Evolutionary conservation across 1,140 invertebrate genomes (phyloP), one percentile per base, ranked within the genome.

Genomic region (Semibalanus balanoides): DNA sequence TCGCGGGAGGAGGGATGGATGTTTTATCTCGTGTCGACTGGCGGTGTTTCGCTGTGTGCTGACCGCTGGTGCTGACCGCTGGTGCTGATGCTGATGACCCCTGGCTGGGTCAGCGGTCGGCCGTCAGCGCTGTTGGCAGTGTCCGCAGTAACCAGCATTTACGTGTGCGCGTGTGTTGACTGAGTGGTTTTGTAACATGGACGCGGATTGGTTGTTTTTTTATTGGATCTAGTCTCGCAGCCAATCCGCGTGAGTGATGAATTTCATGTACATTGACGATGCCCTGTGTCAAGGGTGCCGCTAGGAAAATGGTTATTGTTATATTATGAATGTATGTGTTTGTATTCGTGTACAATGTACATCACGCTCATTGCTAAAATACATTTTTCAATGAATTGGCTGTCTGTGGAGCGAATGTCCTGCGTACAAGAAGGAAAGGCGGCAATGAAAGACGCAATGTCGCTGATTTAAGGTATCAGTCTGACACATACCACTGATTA

Each of bases 331-430:
- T 30, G 51, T 74, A 74, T 74, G 51, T 30, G 51, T 31, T 43
- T 31, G 51, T 74, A 74, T 31, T 43, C 29, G 51, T 74, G 28
- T 74, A 74, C 31, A 74, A 30, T 74, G 28, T 74, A 74, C 31
- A 74, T 74, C 31, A 51, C 31, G 73, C 73, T 40, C 31, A 40
- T 74, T 51, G 31, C 31, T 25, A 74, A 40, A 74, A 74, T 74
- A 74, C 73, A 74, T 40, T 74, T 74, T 40, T 51, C 35, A 35
- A 74, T 74, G 31, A 74, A 74, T n/a, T 40, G 17, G 14, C 73
- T 25, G n/a, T 27, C 31, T 74, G 27, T n/a, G 25, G 27, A 9
- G 9, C 27, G n/a, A 28, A 74, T 1, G 7, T 74, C 22, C n/a
- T 7, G 17, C 35, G 35, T 17, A 7, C 5, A 17, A 7, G 35